Percentiles rank a stretch among this genome's conserved stretches.
These are phyloP conservation scores for Drosophila falleni DNA, from an alignment of 2,888 invertebrate genomes.

Conservation along the genomic window DNA sequence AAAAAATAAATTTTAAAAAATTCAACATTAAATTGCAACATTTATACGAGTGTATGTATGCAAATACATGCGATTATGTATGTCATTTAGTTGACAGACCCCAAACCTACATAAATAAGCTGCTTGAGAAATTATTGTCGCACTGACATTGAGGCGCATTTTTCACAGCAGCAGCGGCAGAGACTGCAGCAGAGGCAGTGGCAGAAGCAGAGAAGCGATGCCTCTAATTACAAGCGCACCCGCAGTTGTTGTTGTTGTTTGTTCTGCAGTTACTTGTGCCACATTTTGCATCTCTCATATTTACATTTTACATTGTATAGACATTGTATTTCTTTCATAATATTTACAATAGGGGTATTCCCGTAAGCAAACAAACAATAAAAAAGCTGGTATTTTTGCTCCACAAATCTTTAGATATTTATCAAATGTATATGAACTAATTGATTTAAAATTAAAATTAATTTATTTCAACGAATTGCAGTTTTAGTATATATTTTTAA, in stretches of 20 bases:
- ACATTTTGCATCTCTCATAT: conserved; percentile 71
- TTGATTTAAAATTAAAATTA: no score
- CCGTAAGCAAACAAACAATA: background rate
- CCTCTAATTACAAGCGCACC: conserved; percentile 71
- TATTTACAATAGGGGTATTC: conserved; percentile 43
- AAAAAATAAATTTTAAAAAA: conserved; percentile 22
- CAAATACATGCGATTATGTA: conserved; percentile 18
- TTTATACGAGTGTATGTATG: conserved; percentile 19
- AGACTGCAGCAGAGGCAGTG: conserved; percentile 6
- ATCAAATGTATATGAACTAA: no score
- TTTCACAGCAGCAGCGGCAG: conserved; percentile 27
- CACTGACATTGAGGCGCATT: conserved; percentile 72
- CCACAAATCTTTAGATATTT: no score
- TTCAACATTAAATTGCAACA: conserved; percentile 56
- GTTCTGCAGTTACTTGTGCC: conserved; percentile 74
- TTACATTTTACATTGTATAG: conserved; percentile 51
- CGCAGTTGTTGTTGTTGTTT: conserved; percentile 45
- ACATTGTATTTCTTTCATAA: conserved; percentile 30
- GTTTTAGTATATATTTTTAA: no score
- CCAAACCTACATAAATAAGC: conserved; percentile 51
- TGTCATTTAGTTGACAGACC: conserved; percentile 29
- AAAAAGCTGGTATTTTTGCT: no score
- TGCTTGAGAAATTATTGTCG: conserved; percentile 75
- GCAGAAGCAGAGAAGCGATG: conserved; percentile 28
- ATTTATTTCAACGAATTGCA: no score